Evolutionary conservation across 2,113 vertebrate species (phyloP), one percentile per base, ranked within the genome.

Genomic region (Calypte anna): DNA sequence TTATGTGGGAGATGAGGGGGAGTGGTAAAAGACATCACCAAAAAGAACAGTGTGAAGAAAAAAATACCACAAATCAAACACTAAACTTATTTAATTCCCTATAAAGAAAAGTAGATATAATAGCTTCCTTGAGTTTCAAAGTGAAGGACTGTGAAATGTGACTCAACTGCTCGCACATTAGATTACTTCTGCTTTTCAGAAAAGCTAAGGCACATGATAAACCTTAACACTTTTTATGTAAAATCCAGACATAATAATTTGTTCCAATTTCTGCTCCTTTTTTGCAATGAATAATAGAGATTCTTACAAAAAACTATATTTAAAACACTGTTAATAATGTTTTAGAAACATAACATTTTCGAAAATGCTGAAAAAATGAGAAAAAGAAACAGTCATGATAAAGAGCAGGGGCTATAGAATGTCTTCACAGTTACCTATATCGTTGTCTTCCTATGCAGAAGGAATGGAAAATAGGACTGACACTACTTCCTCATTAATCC

Each of bases 261-360:
- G 14, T n/a, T 12, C 74, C 0, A 0, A 28, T 51, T 77, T 43
- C 19, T 44, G 27, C 16, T 57, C 8, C 2, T 40, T 43, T 68
- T 80, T 36, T 48, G 1, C 9, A 86, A 72, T 23, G 1, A 5
- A 5, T 6, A 72, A 30, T 31, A 70, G 2, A 61, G 9, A 3
- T 67, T 44, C 11, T 31, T 33, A 36, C 6, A 53, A 62, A 74
- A 82, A 66, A 3, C 18, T 61, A 11, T 6, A 82, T 17, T 69
- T 24, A 31, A 69, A 75, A 44, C 6, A 69, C 28, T 66, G 66
- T 12, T 28, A 19, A 19, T 48, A 21, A 13, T 14, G n/a, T 21
- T 58, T 75, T 62, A 54, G 23, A 30, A 92, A 58, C 2, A 53
- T 12, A 3, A 46, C 9, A 19, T 22, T 62, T 54, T 36, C 15